Evolutionary conservation across 2,888 invertebrate genomes (phyloP).

Genomic region (Heteromyza rotundicornis): DNA sequence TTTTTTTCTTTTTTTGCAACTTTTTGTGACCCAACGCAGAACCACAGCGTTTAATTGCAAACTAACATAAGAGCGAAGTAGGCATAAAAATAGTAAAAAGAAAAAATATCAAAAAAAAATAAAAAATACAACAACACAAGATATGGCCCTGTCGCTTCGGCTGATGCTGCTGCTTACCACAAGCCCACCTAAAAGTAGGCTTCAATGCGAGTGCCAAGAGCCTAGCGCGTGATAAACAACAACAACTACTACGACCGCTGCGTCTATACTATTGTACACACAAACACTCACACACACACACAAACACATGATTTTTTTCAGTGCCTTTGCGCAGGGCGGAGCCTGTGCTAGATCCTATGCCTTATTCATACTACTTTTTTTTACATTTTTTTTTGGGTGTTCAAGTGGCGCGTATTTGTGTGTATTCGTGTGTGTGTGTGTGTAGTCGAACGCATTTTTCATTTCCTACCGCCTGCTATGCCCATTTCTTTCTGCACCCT

Average conservation of each 20-base stretch:
- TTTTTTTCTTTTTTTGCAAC: too few species aligned
- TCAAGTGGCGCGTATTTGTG: conserved; percentile 19
- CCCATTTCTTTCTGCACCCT: background rate
- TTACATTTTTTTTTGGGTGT: background rate
- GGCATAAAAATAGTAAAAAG: background rate
- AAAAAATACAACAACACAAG: conserved; percentile 7
- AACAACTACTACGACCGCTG: conserved; percentile 16
- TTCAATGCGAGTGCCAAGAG: conserved; percentile 31
- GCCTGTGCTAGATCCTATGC: conserved; percentile 25
- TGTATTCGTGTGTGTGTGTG: conserved; percentile 6
- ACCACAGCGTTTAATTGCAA: conserved; percentile 46
- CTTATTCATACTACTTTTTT: background rate
- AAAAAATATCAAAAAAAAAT: conserved; percentile 20
- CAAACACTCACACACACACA: conserved; percentile 47
- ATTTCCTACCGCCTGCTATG: conserved; percentile 12
- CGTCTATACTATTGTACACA: conserved; percentile 18
- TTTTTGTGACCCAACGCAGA: too few species aligned
- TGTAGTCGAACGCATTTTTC: conserved; percentile 20
- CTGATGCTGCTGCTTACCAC: conserved; percentile 24
- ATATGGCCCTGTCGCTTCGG: too few species aligned
- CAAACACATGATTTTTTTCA: conserved; percentile 39
- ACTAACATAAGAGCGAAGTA: conserved; percentile 35
- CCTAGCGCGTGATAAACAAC: conserved; percentile 47
- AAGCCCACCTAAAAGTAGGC: conserved; percentile 47
- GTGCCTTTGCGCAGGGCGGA: conserved; percentile 36